phyloP scores from a whole-genome alignment of 2,888 invertebrate species.

The Lasioglossum malachurum region DNA sequence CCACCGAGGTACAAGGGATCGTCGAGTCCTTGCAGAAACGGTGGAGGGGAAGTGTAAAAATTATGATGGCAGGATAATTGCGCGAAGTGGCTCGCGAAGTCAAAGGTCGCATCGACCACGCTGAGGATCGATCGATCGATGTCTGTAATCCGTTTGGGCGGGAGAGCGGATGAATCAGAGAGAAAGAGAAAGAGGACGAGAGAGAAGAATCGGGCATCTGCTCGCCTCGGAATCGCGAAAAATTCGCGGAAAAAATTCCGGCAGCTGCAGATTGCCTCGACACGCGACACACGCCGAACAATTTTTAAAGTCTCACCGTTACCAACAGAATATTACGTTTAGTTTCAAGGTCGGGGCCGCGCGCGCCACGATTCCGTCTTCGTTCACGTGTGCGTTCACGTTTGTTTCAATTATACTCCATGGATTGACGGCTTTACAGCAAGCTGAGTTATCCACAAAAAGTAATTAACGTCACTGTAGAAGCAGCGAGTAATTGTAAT shows the following conservation, averaged over 20 bases:
- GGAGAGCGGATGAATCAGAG: neutral
- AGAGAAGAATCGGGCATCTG: conserved; percentile 60
- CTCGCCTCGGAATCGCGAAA: conserved; percentile 69
- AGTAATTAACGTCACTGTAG: neutral
- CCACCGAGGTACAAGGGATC: neutral
- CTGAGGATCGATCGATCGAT: conserved; percentile 32
- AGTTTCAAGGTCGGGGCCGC: conserved; percentile 14
- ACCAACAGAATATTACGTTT: conserved; percentile 29
- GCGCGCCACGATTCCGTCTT: neutral
- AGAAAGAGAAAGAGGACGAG: neutral
- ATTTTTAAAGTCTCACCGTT: conserved; percentile 51
- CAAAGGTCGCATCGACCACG: conserved; percentile 44
- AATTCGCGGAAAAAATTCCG: conserved; percentile 69
- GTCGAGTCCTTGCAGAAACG: neutral
- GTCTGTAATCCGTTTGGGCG: conserved; percentile 14
- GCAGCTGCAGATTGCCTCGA: conserved; percentile 68
- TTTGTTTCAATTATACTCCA: neutral
- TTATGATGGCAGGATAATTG: conserved; percentile 25
- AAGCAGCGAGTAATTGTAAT: neutral
- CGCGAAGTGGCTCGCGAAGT: conserved; percentile 27
- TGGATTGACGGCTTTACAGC: too few relatives aligned
- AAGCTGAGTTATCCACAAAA: neutral
- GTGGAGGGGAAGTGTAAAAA: conserved; percentile 11
- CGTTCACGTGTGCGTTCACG: neutral
- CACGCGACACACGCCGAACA: conserved; percentile 63